Percentiles rank a stretch among this genome's conserved stretches.
phyloP scores from a whole-genome alignment of 2,888 invertebrate genomes.

The Laothoe populi region DNA sequence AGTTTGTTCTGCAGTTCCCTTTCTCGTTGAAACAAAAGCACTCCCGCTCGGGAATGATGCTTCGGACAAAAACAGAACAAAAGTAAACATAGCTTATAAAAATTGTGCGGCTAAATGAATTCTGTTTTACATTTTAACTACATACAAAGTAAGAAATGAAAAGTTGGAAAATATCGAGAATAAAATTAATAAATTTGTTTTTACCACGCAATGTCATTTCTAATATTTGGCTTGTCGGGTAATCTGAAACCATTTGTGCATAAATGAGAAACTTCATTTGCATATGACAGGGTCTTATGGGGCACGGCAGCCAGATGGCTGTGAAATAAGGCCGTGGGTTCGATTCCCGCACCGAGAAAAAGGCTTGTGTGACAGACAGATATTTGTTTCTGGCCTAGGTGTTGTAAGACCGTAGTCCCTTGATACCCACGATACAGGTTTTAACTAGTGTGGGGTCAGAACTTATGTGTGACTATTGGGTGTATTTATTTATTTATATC shows the following conservation, averaged over 20 bases:
- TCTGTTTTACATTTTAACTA: conserved; percentile 8
- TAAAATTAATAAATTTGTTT: neutral
- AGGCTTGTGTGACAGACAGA: too few relatives aligned
- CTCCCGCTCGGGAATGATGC: conserved; percentile 37
- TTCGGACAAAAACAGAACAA: conserved; percentile 35
- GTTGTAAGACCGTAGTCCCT: too few relatives aligned
- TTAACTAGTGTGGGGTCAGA: too few relatives aligned
- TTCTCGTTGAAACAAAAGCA: conserved; percentile 54
- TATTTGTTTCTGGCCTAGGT: too few relatives aligned
- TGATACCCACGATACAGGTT: too few relatives aligned
- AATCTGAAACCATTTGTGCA: neutral
- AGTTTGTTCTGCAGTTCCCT: conserved; percentile 48
- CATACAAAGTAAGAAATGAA: neutral
- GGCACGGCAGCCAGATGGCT: too few relatives aligned
- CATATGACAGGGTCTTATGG: too few relatives aligned
- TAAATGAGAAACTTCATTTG: neutral
- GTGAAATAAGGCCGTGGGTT: too few relatives aligned
- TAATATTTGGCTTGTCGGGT: neutral
- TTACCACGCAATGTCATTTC: conserved; percentile 10
- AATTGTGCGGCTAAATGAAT: conserved; percentile 4
- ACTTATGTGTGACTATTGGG: too few relatives aligned
- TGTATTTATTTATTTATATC: too few relatives aligned
- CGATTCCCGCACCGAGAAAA: too few relatives aligned
- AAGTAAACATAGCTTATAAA: conserved; percentile 34
- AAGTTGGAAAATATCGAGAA: neutral